These are phyloP conservation scores for Cliona cf. orientalis DNA, from an alignment of 37 sponge, comb jelly and placozoan species.

Conservation along the genomic window DNA sequence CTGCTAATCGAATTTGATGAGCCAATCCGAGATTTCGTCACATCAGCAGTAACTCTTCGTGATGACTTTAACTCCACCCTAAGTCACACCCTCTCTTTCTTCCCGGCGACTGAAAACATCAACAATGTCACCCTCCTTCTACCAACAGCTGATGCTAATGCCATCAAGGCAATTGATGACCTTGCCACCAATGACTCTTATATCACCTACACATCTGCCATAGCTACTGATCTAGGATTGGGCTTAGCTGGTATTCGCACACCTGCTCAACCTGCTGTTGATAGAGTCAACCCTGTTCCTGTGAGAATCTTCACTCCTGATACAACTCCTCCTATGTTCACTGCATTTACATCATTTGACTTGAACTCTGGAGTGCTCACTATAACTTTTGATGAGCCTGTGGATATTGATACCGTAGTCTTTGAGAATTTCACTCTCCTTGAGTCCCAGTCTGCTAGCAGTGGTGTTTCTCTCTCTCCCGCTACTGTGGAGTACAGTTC, in stretches of 20 bases:
- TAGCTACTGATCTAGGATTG: constrained; percentile 62
- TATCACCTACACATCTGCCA: constrained; percentile 52
- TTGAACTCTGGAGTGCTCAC: constrained; percentile 71
- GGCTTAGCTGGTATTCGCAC: constrained; percentile 12
- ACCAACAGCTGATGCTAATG: constrained; percentile 42
- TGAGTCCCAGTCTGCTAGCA: constrained; percentile 9
- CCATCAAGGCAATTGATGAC: constrained; percentile 58
- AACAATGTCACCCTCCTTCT: constrained; percentile 49
- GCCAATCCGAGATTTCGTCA: constrained; percentile 56
- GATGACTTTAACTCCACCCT: constrained; percentile 51
- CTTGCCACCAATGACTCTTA: constrained; percentile 63
- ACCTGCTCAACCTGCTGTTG: constrained; percentile 24
- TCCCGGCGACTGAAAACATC: constrained; percentile 25
- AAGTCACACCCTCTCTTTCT: constrained; percentile 46
- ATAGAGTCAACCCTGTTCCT: constrained; percentile 26
- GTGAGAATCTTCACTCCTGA: constrained; percentile 61
- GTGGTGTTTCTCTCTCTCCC: constrained; percentile 45
- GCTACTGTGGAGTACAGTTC: constrained; percentile 30
- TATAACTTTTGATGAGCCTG: constrained; percentile 77
- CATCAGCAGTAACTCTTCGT: constrained; percentile 75
- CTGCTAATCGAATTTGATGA: constrained; percentile 82
- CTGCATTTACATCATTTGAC: constrained; percentile 65
- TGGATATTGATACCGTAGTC: constrained; percentile 56
- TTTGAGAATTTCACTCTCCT: constrained; percentile 64
- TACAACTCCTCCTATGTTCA: constrained; percentile 59